Base-by-base conservation (phyloP, 2,888 invertebrate genomes). In the Meiosimyza platycephala region DNA sequence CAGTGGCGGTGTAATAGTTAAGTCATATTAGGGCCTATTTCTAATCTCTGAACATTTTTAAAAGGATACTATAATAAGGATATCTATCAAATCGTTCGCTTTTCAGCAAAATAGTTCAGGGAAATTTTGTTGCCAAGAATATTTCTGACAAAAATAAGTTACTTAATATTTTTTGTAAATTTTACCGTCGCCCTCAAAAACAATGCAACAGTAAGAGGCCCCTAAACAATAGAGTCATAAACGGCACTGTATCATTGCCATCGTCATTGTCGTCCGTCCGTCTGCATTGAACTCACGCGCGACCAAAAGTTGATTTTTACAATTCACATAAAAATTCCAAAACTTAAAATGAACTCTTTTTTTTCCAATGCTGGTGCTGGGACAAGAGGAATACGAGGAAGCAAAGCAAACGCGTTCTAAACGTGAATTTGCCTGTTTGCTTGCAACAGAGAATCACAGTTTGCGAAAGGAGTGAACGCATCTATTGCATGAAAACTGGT, bases 291-390 rank as follows among this genome's bases (percentile, higher is more conserved):
- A 70, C 65, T 70, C 63, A 68, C 50, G 65, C 68, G 55, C 63
- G 64, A 51, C 55, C 64, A 60, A 64, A 69, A 63, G 59, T 15
- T 60, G 69, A 73, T 70, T 73, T 63, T 68, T 59, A 51, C 65
- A 50, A 71, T 70, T 66, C 71, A 71, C 74, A 71, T 74, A 74
- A 74, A 74, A 74, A 71, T 74, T 74, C 74, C 71, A 18, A 18
- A 74, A 71, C 54, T 59, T 51, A 7, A 73, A 73, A 73, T 70
- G 73, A 71, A 73, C 69, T 63, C 18, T 40, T 40, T 40, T 40
- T 40, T 40, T 9, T 40, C 40, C 28, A 48, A 57, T 33, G n/a
- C 15, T 22, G 16, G 57, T 33, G 64, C 15, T 60, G 50, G 5
- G 22, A 13, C 28, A 6, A 22, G 9, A 28, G 59, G 47, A 47